phyloP scores from a whole-genome alignment of 30 jellyfish, hydroid and myxozoan genomes.

The Sanderia malayensis region DNA sequence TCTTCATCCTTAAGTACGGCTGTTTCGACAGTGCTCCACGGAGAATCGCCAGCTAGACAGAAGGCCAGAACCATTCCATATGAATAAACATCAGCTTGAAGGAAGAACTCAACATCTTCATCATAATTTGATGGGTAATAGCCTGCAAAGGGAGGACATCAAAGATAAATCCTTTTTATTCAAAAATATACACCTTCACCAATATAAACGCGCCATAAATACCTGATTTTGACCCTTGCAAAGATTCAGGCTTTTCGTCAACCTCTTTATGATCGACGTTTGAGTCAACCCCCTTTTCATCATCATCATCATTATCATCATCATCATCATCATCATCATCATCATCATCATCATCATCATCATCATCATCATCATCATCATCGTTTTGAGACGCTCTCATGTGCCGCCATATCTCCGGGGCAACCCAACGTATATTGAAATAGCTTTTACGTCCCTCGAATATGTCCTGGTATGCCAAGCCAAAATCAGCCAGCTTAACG shows the following conservation, averaged over 20 bases:
- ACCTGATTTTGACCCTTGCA: constrained; percentile 7
- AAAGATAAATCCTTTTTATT: no score
- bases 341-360: constrained; percentile 23
- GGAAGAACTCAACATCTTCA: constrained; percentile 55
- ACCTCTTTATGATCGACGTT: not conserved
- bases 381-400: not conserved
- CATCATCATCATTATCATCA: not conserved
- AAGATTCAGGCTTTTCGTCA: not conserved
- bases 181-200: no score
- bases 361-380: constrained; percentile 9
- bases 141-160: no score
- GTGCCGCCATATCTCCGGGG: constrained; percentile 69
- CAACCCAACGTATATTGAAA: constrained; percentile 71
- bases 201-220: no score
- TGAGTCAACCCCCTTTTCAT: not conserved
- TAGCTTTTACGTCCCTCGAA: constrained; percentile 57
- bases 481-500: constrained; percentile 78
- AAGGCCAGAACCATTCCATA: constrained; percentile 78
- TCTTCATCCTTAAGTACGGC: constrained; percentile 31
- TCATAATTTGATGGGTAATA: constrained; percentile 61
- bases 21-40: constrained; percentile 60
- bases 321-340: not conserved
- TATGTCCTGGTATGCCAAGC: constrained; percentile 63
- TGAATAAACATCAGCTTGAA: constrained; percentile 67
- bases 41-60: constrained; percentile 72